Base-by-base conservation (phyloP, 2,797 vertebrate genomes). In the Anabacerthia variegaticeps region DNA sequence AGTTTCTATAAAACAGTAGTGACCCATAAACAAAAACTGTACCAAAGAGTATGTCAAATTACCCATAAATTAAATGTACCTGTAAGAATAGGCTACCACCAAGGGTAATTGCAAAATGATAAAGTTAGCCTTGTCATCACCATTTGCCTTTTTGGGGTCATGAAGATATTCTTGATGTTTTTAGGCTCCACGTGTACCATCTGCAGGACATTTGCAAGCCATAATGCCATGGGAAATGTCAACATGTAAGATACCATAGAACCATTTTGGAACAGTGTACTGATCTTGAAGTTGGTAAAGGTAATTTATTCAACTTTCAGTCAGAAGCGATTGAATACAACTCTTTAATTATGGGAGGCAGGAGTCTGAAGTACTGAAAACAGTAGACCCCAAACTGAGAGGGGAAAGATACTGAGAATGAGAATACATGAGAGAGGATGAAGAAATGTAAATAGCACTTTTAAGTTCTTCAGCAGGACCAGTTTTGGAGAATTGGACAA, bases 151-250 rank as follows among this genome's bases (percentile, higher is more conserved):
- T 55, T 13, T 75, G 55, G 28, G 32, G 23, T 67, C n/a, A 34
- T 54, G 41, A 49, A n/a, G 13, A 18, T 59, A 13, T 81, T 81
- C 32, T 32, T 63, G 28, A 18, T 48, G 59, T 9, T 78, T 87
- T 88, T 71, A 36, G 4, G 10, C 12, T 72, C 18, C 0, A 1
- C 2, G 3, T 26, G 1, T 44, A n/a, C 37, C 39, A n/a, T 59
- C 16, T 43, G 41, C 10, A 3, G 41, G 20, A 58, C 19, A 14
- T 56, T 32, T 46, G 10, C 43, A 92, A 82, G 30, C 22, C n/a
- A 6, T 56, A 65, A 61, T n/a, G 22, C 20, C 21, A 8, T 46
- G 55, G 37, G 23, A 69, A 73, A 10, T 18, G 12, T 62, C n/a
- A 71, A 26, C 1, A 3, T 34, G 21, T 52, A 24, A 52, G 44